A percentile compares a stretch with the other conserved stretches of the same genome.
Evolutionary conservation across 92 coral and sea anemone species (phyloP).

Genomic region (Virgularia gustaviana): DNA sequence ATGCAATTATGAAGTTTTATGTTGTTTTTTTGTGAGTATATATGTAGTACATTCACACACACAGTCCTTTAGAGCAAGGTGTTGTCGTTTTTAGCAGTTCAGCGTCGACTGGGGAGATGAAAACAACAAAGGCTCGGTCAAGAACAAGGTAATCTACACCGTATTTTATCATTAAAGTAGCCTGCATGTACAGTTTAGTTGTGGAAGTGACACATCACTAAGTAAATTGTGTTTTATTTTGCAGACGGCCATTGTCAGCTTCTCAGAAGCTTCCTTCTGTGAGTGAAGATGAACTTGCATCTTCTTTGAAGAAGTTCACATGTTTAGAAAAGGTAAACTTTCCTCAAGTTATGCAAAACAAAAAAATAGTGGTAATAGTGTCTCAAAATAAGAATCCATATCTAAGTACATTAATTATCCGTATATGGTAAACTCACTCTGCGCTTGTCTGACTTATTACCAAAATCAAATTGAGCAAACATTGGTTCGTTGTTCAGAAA

Average conservation of each 20-base stretch:
- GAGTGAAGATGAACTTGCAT: constrained; percentile 68
- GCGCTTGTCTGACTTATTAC: no score
- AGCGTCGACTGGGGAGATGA: constrained; percentile 51
- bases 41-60: no score
- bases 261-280: constrained; percentile 69
- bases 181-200: no score
- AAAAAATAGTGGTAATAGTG: not conserved
- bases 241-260: constrained; percentile 88
- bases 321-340: constrained; percentile 63
- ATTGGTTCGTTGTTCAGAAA: no score
- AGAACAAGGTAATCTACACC: constrained; percentile 57
- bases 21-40: not conserved
- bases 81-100: not conserved
- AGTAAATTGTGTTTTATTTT: not conserved
- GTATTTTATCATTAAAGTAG: not conserved
- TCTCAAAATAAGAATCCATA: not conserved
- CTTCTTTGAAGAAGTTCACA: constrained; percentile 51
- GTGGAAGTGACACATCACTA: not conserved
- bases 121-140: constrained; percentile 59
- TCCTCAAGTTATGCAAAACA: not conserved
- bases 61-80: no score
- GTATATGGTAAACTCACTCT: no score
- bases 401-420: no score
- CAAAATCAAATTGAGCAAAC: no score
- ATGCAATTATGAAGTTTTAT: not conserved